A percentile compares a stretch with the other conserved stretches of the same genome.
Conservation (phyloP, 2,797 vertebrate genomes). For the Cyprinella venusta region DNA sequence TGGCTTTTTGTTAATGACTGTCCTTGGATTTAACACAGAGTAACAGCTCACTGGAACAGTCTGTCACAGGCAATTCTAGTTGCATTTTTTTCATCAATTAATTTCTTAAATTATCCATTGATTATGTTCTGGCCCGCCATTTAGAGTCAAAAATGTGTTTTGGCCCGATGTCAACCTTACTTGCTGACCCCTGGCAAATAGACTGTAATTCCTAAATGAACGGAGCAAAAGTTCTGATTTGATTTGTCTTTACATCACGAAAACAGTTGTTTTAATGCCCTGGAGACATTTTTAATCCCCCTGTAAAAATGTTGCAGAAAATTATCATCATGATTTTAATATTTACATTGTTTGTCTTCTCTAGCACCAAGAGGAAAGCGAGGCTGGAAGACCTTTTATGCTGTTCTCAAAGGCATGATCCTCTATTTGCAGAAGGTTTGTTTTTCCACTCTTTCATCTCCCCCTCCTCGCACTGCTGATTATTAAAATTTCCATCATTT, state of each 20-base stretch:
- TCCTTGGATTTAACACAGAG: too few species aligned
- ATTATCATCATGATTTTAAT: neutral
- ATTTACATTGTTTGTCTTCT: constrained; percentile 30
- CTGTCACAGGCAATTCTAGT: too few species aligned
- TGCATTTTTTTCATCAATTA: too few species aligned
- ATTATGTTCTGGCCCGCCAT: too few species aligned
- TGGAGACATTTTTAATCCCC: too few species aligned
- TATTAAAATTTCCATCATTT: neutral
- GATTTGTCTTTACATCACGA: neutral
- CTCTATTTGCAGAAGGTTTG: constrained; percentile 73
- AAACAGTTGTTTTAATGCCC: too few species aligned
- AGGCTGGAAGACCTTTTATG: constrained; percentile 74
- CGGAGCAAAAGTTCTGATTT: neutral
- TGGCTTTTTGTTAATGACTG: too few species aligned
- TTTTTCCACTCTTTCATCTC: constrained; percentile 2
- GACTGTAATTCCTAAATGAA: neutral
- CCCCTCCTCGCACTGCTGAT: neutral
- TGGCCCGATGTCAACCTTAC: too few species aligned
- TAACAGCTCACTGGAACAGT: too few species aligned
- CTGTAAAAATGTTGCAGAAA: neutral
- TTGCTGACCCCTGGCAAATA: neutral
- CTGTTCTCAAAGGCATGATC: constrained; percentile 74
- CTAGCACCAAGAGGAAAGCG: constrained; percentile 70
- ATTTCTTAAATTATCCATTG: too few species aligned
- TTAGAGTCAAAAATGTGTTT: too few species aligned